Evolutionary conservation across 2,113 vertebrate genomes (phyloP).

Genomic region (Pimephales promelas): DNA sequence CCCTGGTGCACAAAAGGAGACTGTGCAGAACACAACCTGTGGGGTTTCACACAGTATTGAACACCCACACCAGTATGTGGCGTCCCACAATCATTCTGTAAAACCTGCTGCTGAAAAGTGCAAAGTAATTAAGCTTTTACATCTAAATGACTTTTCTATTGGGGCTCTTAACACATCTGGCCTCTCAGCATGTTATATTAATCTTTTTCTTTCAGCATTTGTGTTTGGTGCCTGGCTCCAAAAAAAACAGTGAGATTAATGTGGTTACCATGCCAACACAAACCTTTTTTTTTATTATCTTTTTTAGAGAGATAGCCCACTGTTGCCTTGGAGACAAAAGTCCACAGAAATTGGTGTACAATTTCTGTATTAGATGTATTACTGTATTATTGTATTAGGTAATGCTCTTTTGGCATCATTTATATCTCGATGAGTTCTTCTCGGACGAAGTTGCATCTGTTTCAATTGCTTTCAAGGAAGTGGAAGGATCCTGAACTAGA

Average conservation of each 20-base stretch:
- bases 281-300: constrained; percentile 47
- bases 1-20: neutral
- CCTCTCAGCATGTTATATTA: neutral
- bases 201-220: neutral
- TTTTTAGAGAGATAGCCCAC: constrained; percentile 42
- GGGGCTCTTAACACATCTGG: neutral
- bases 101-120: neutral
- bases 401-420: constrained; percentile 14
- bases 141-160: neutral
- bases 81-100: constrained; percentile 17
- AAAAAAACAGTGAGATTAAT: constrained; percentile 21
- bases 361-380: constrained; percentile 2
- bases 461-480: constrained; percentile 2
- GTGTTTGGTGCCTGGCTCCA: constrained; percentile 20
- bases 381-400: neutral
- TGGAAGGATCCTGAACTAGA: neutral
- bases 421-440: neutral
- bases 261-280: constrained; percentile 57
- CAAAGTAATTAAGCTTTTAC: neutral
- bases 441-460: neutral
- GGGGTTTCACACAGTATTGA: neutral
- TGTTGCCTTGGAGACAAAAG: constrained; percentile 49
- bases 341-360: constrained; percentile 29
- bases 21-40: neutral
- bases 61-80: constrained; percentile 37